These are phyloP conservation scores for Brachyptera putata DNA, from an alignment of 2,888 invertebrate species.

Conservation along the genomic window DNA sequence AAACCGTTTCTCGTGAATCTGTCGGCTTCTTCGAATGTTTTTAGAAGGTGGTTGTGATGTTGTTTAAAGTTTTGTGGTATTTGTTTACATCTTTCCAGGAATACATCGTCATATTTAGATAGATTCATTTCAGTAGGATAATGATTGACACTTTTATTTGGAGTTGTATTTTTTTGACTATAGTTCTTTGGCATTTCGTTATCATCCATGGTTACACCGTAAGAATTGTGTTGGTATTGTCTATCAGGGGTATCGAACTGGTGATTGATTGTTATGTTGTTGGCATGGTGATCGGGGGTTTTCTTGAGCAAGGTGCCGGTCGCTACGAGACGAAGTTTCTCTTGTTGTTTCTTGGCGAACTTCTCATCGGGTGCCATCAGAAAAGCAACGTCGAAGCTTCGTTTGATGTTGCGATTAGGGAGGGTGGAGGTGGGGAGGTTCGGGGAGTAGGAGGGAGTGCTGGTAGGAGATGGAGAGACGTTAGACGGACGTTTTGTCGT, in stretches of 20 bases:
- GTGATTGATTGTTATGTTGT: neutral
- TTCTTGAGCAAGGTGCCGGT: conserved; percentile 23
- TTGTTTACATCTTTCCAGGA: neutral
- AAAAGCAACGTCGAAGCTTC: conserved; percentile 88
- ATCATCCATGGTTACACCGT: neutral
- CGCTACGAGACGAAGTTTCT: conserved; percentile 43
- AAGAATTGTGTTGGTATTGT: neutral
- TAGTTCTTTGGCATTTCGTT: neutral
- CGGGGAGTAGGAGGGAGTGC: conserved; percentile 37
- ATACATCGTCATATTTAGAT: neutral
- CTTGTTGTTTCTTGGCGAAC: conserved; percentile 58
- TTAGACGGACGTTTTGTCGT: neutral
- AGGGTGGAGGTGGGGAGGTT: conserved; percentile 35
- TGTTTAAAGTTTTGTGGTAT: neutral
- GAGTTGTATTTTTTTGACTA: too few relatives aligned
- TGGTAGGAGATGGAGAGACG: neutral
- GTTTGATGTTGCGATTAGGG: conserved; percentile 52
- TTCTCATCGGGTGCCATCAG: conserved; percentile 84
- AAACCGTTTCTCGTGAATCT: too few relatives aligned
- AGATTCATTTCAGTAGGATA: neutral
- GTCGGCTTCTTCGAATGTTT: too few relatives aligned
- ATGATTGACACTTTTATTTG: neutral
- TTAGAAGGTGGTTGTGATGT: too few relatives aligned
- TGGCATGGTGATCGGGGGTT: neutral
- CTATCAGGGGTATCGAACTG: neutral